Evolutionary conservation across 2,888 invertebrate genomes (phyloP), one percentile per base, ranked within the genome.

Genomic region (Eilema griseolum): DNA sequence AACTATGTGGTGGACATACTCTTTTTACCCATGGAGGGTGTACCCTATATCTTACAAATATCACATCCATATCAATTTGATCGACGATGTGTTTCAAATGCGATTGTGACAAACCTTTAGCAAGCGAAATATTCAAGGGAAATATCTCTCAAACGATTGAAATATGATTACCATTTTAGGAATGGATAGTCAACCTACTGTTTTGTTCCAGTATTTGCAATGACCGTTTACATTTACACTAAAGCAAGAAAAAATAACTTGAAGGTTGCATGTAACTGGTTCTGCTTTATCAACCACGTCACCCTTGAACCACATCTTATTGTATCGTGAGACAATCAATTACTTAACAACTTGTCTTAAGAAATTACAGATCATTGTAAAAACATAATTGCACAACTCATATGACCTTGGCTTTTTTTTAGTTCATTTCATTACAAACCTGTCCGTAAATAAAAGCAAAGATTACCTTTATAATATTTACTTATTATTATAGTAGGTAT

Each of bases 251-350:
- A 72, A 73, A 62, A 62, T 37, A 37, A 41, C 63, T 57, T 60
- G 69, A 60, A 59, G 52, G 69, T 66, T 73, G 73, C 70, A 70
- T 65, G 69, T 64, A 73, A 74, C 66, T 70, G 75, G 80, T 85
- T 85, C 81, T 80, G 85, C 83, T 80, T 78, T 73, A 85, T 84
- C 77, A 70, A 86, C 81, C 88, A 75, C 80, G 75, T 75, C 85
- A 80, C 73, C 88, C 86, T 88, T 88, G 86, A 84, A 79, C 79
- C 73, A 77, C 71, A 78, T 78, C 78, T 82, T 74, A 75, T 72
- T 60, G 76, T 61, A 33, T 65, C 63, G 31, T 65, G 72, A 72
- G 70, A 74, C 73, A 76, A 76, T 67, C 69, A 77, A 72, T 68
- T 52, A 52, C 10, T 71, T 16, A 11, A 62, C 69, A 67, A 60